phyloP scores from a whole-genome alignment of 1,140 invertebrate genomes.

The Temnothorax longispinosus region DNA sequence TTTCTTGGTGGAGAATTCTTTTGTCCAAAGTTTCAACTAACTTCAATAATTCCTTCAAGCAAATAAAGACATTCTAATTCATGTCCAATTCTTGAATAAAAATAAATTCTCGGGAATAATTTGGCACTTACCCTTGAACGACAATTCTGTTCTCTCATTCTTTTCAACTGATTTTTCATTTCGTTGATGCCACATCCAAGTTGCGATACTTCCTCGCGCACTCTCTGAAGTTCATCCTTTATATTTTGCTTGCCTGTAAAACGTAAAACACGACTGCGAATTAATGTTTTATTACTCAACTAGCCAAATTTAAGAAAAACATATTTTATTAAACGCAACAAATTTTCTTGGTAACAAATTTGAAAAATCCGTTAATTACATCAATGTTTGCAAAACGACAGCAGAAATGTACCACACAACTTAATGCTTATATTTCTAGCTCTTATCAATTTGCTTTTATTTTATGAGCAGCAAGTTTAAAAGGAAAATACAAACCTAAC shows the following conservation, averaged over 20 bases:
- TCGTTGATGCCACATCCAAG: slow-evolving; percentile 57
- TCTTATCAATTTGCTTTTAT: too few relatives aligned
- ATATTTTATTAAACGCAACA: too few relatives aligned
- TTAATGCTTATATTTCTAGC: too few relatives aligned
- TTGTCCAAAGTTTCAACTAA: slow-evolving; percentile 55
- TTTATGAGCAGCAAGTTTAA: too few relatives aligned
- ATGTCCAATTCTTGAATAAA: neutral
- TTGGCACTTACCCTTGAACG: slow-evolving; percentile 66
- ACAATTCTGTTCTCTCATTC: slow-evolving; percentile 69
- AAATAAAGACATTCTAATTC: slow-evolving; percentile 3
- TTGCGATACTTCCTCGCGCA: slow-evolving; percentile 7
- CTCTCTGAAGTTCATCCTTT: slow-evolving; percentile 61
- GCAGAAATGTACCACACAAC: too few relatives aligned
- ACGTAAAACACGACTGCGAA: slow-evolving; percentile 12
- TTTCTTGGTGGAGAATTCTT: slow-evolving; percentile 72
- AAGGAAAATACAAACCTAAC: too few relatives aligned
- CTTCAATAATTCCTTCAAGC: slow-evolving; percentile 64
- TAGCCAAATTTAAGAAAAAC: neutral
- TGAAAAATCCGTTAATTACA: too few relatives aligned
- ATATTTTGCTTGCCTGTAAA: slow-evolving; percentile 68
- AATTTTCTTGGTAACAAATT: too few relatives aligned
- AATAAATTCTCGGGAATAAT: neutral
- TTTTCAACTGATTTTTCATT: slow-evolving; percentile 47
- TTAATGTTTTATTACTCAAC: neutral
- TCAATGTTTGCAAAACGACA: too few relatives aligned